Evolutionary conservation across 2,113 vertebrate genomes (phyloP), one percentile per base, ranked within the genome.

Genomic region (Pachycephala philippinensis): DNA sequence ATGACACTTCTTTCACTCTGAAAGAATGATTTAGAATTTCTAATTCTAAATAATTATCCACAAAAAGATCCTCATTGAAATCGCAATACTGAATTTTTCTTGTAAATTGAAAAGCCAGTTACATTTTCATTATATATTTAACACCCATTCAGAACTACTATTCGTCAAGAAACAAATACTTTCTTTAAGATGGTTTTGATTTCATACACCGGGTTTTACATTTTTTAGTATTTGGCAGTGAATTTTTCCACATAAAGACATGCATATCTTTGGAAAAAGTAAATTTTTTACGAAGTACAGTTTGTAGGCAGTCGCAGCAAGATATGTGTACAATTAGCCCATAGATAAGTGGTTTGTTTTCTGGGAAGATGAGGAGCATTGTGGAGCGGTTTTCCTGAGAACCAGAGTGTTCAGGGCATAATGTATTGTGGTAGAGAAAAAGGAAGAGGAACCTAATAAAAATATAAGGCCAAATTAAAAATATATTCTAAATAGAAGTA

Each of bases 211-310:
- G 52, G 7, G 50, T 71, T 77, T 63, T 4, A 54, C 24, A 8
- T 82, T 75, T 81, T 54, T 8, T 54, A 3, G 5, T 75, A 70
- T 60, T 81, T 47, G 23, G 8, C 39, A 71, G 45, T 39, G 4
- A 39, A 11, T 52, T 93, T 87, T 23, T 56, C n/a, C 4, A 4
- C n/a, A 8, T 59, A 44, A 52, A 84, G 27, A 37, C 56, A 47
- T 39, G 7, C 1, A 2, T 30, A 2, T 20, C 1, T 79, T 35
- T 63, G 11, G n/a, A 9, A 39, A 47, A 61, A 66, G 7, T 18
- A 9, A 10, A 1, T 24, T 49, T 60, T 69, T 24, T 0, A 1
- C 7, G 17, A 59, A 40, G 2, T 12, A 3, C 19, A 39, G 4
- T 13, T 78, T 75, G 40, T n/a, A 77, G 53, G 47, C 10, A 50